Conservation (phyloP, 2,888 invertebrate genomes). For the Galeopsomyia nigrocyanea region DNA sequence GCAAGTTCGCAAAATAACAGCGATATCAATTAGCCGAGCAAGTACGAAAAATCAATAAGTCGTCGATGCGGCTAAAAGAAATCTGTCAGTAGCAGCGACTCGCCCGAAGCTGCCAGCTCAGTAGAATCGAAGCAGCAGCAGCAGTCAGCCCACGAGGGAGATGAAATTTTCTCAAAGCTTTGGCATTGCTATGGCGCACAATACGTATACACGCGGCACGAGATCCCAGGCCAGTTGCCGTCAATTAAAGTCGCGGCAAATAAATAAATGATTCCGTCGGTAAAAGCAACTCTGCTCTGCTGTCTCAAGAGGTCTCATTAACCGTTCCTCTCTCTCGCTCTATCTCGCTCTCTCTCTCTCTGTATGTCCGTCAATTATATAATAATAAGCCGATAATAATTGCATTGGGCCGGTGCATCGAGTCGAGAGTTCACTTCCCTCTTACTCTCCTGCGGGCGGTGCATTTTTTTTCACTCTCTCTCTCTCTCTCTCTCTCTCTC, state of each 20-base stretch:
- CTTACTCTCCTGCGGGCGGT: slow-evolving; percentile 53
- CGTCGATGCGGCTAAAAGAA: too few species aligned
- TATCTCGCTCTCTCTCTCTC: background rate
- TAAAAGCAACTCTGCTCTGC: slow-evolving; percentile 25
- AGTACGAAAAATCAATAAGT: too few species aligned
- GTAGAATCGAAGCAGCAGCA: too few species aligned
- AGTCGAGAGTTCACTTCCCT: slow-evolving; percentile 59
- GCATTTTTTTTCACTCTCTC: background rate
- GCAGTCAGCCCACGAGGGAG: background rate
- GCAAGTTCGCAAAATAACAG: too few species aligned
- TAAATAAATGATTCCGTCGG: slow-evolving; percentile 58
- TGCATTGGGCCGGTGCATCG: slow-evolving; percentile 62
- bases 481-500: background rate
- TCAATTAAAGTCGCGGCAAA: slow-evolving; percentile 62
- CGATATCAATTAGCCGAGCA: too few species aligned
- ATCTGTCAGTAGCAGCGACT: too few species aligned
- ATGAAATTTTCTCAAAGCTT: slow-evolving; percentile 35
- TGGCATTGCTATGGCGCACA: slow-evolving; percentile 2
- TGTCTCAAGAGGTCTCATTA: slow-evolving; percentile 67
- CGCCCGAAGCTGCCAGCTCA: too few species aligned
- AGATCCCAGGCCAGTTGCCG: slow-evolving; percentile 57
- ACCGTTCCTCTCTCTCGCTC: slow-evolving; percentile 50
- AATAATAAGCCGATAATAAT: slow-evolving; percentile 68
- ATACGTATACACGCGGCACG: slow-evolving; percentile 15
- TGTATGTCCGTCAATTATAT: slow-evolving; percentile 61